phyloP scores from a whole-genome alignment of 1,140 invertebrate genomes.

The Trichomalopsis sarcophagae region DNA sequence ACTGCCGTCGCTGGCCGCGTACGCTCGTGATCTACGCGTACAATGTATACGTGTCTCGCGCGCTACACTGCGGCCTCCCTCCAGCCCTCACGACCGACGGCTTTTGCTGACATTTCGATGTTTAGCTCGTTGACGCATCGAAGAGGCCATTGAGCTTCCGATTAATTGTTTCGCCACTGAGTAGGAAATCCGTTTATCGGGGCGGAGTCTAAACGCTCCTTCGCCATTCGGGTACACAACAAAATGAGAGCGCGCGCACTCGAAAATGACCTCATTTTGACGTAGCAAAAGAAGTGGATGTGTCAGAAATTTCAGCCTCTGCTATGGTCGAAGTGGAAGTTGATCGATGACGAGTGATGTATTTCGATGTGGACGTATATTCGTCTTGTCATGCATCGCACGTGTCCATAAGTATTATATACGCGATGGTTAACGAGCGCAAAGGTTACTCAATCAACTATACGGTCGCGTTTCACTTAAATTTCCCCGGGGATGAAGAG shows the following conservation, averaged over 20 bases:
- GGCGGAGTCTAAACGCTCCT: too few relatives aligned
- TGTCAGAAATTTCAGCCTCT: too few relatives aligned
- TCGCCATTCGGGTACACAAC: too few relatives aligned
- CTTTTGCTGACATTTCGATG: background rate
- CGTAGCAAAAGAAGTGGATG: too few relatives aligned
- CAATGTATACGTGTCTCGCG: background rate
- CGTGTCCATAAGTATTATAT: background rate
- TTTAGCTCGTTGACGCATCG: background rate
- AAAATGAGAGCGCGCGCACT: too few relatives aligned
- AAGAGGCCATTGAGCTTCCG: background rate
- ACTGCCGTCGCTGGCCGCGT: background rate
- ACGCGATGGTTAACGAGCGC: background rate
- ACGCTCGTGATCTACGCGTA: slow-evolving; percentile 11
- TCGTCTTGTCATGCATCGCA: background rate
- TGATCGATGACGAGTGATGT: background rate
- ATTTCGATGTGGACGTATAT: background rate
- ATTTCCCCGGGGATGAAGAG: slow-evolving; percentile 2
- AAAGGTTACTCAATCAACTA: slow-evolving; percentile 1
- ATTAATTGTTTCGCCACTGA: background rate
- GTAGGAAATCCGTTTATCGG: background rate
- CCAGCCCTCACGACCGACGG: background rate
- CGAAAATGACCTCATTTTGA: too few relatives aligned
- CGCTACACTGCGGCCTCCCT: background rate
- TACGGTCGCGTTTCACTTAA: background rate
- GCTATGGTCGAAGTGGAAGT: background rate